Base-by-base conservation (phyloP, 2,113 vertebrate species). In the Equus quagga region DNA sequence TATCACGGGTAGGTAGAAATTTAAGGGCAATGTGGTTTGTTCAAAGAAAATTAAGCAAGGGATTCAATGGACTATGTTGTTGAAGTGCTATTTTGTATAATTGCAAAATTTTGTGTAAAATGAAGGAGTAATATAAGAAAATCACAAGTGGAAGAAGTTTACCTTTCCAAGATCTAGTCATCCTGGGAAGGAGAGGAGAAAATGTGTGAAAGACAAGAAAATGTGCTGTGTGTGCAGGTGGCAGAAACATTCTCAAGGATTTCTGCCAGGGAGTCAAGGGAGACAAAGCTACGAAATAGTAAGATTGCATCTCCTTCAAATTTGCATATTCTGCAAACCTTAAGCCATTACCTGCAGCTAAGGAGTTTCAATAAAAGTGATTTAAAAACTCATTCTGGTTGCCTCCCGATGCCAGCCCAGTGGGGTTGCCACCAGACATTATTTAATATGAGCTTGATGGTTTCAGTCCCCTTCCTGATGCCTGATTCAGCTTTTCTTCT, bases 371-470 rank as follows among this genome's bases (percentile, higher is more conserved):
- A 17, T 97, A 95, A 98, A 98, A 97, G 81, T 91, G 92, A 90
- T 96, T 98, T 98, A 96, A 97, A 98, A 97, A 93, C 67, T 96
- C 1, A 96, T 78, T 96, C 96, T 98, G 88, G 73, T 23, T 95
- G 64, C 46, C 95, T 97, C 94, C 94, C 97, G 80, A 96, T 97
- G 96, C 87, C 89, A 84, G 84, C 6, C 60, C 56, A 89, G 86
- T 97, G 96, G 84, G 79, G 60, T 96, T 97, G 65, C 92, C 84
- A 97, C 69, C 69, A 92, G 36, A 3, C 56, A 96, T 96, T 97
- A 97, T 78, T 91, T 97, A 97, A 97, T 94, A 95, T 96, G 80
- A 44, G 51, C 51, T 96, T 94, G 76, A 96, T 96, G 65, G 49
- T 98, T 96, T 97, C 89, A 73, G 89, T 80, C 64, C 70, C 41